Base-by-base conservation (phyloP, 2,888 invertebrate species). In the Lumbricus terrestris region DNA sequence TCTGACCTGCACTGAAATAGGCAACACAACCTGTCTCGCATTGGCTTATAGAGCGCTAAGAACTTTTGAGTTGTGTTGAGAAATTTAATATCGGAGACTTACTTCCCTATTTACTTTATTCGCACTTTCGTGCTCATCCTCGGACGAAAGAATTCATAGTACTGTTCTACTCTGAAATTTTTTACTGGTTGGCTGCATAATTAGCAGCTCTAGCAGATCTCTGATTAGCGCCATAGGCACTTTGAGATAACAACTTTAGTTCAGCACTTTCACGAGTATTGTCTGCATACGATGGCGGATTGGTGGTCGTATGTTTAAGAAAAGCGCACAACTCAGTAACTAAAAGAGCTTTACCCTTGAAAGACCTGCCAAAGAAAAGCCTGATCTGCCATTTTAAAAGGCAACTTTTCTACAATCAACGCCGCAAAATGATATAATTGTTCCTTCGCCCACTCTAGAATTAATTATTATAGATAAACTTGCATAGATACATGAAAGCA, bases 281-380 rank as follows among this genome's bases (percentile, higher is more conserved):
- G 69, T 69, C n/a, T 8, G 29, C 0, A 0, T 69, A n/a, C n/a
- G n/a, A 11, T 8, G n/a, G n/a, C n/a, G n/a, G n/a, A n/a, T n/a
- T n/a, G 13, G 11, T n/a, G n/a, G 29, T n/a, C 29, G 4, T 69
- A 3, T 29, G 29, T 69, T 82, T 18, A 34, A 16, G 18, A 82
- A 89, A 89, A 23, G 38, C n/a, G n/a, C 18, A 20, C 37, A 33
- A 15, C 37, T 35, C 20, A 38, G 83, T 29, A 83, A 38, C 3
- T 23, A 88, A 38, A 40, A 40, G 37, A 89, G 16, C 82, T 34
- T 82, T 90, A 92, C 92, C 91, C 90, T 89, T 92, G 92, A 82
- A 92, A 92, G 29, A 92, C 92, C 40, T 90, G 89, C 92, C 91
- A 91, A 16, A 92, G 90, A 85, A 91, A 92, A 82, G 91, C 91